A percentile compares a stretch with the other conserved stretches of the same genome.
Evolutionary conservation across 2,888 invertebrate genomes (phyloP).

Genomic region (Protophormia terraenovae): DNA sequence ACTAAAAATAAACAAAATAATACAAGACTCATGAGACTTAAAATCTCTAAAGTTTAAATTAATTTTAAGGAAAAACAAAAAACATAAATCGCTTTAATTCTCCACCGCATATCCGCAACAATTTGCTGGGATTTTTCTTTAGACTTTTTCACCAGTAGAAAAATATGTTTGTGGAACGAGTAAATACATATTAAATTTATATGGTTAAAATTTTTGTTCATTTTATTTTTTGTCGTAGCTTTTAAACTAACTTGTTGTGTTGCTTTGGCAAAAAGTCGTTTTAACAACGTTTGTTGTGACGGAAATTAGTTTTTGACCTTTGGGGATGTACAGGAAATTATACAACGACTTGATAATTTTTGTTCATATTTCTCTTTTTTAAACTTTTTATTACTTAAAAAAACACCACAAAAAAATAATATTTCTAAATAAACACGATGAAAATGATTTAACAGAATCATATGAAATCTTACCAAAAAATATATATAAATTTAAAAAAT

Average conservation of each 20-base stretch:
- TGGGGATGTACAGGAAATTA: constrained; percentile 67
- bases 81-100: no score
- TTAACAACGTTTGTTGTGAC: constrained; percentile 59
- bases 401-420: no score
- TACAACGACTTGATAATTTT: constrained; percentile 64
- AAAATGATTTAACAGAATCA: neutral
- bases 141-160: neutral
- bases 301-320: constrained; percentile 68
- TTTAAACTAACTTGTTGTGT: constrained; percentile 26
- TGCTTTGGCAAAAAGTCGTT: constrained; percentile 42
- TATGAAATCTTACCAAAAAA: no score
- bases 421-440: neutral
- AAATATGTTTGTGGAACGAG: neutral
- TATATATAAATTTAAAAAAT: no score
- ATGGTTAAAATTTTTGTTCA: constrained; percentile 4
- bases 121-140: constrained; percentile 26
- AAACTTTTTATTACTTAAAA: neutral
- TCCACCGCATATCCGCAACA: neutral
- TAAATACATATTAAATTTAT: constrained; percentile 35
- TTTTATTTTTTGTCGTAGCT: constrained; percentile 4
- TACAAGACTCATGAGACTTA: neutral
- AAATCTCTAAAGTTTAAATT: neutral
- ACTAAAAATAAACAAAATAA: no score
- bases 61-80: neutral
- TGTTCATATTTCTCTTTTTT: constrained; percentile 23